phyloP scores from a whole-genome alignment of 2,888 invertebrate species.

The Amiota minor region DNA sequence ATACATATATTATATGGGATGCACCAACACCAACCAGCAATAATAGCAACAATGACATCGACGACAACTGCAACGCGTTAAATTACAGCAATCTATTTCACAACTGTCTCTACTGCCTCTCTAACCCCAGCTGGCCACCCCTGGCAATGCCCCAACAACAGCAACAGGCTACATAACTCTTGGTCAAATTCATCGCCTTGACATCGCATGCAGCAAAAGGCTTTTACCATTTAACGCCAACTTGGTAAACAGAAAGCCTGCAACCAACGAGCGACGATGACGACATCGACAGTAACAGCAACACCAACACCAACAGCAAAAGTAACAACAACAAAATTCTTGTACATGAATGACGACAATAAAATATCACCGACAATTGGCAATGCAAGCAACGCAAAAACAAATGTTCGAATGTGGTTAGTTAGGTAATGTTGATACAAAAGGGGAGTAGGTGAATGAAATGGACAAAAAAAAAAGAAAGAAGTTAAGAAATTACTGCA shows the following conservation, averaged over 20 bases:
- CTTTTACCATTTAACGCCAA: conserved; percentile 6
- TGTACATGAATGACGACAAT: conserved; percentile 12
- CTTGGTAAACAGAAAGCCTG: neutral
- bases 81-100: conserved; percentile 23
- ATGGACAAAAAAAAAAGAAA: neutral
- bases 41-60: neutral
- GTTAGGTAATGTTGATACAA: neutral
- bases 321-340: neutral
- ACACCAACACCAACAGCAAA: neutral
- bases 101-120: neutral
- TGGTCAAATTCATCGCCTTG: conserved; percentile 7
- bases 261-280: neutral
- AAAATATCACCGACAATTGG: conserved; percentile 21
- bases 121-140: neutral
- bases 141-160: neutral
- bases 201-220: conserved; percentile 2
- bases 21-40: too few relatives aligned
- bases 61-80: conserved; percentile 12
- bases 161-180: conserved; percentile 5
- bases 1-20: neutral
- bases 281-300: conserved; percentile 7
- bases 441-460: neutral
- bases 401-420: neutral
- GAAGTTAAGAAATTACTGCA: conserved; percentile 15
- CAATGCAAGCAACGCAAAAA: conserved; percentile 5